Conservation (phyloP, 2,797 vertebrate species). For the Hafferia zeledoni region DNA sequence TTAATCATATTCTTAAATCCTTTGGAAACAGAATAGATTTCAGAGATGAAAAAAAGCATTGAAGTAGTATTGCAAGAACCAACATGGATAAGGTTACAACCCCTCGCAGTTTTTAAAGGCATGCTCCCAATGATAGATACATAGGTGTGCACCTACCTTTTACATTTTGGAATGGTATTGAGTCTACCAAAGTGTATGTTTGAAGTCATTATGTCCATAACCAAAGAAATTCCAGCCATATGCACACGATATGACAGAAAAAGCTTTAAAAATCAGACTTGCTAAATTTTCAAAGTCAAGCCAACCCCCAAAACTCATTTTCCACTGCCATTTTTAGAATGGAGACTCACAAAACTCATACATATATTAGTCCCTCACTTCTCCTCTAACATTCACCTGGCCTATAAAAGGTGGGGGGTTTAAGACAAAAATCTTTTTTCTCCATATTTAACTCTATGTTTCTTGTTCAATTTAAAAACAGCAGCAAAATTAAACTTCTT, state of each 20-base stretch:
- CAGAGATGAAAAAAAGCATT: background rate
- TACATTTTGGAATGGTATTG: accelerated
- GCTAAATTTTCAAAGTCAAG: background rate
- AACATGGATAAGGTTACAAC: background rate
- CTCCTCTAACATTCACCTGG: background rate
- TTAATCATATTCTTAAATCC: background rate
- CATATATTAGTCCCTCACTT: background rate
- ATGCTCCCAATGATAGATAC: background rate
- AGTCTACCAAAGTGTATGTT: background rate
- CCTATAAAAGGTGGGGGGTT: accelerated
- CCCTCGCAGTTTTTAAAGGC: background rate
- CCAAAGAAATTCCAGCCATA: background rate
- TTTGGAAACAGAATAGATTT: background rate
- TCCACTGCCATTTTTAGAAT: background rate
- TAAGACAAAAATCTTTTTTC: background rate
- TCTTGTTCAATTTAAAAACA: background rate
- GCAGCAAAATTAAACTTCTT: background rate
- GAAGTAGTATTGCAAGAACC: background rate
- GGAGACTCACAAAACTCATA: background rate
- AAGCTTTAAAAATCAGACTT: background rate
- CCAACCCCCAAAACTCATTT: background rate
- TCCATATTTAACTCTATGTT: background rate
- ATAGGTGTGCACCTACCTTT: background rate
- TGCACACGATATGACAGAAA: background rate
- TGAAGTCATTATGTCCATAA: background rate